These are phyloP conservation scores for Folsomia manolachei DNA, from an alignment of 2,888 invertebrate species.

Conservation along the genomic window DNA sequence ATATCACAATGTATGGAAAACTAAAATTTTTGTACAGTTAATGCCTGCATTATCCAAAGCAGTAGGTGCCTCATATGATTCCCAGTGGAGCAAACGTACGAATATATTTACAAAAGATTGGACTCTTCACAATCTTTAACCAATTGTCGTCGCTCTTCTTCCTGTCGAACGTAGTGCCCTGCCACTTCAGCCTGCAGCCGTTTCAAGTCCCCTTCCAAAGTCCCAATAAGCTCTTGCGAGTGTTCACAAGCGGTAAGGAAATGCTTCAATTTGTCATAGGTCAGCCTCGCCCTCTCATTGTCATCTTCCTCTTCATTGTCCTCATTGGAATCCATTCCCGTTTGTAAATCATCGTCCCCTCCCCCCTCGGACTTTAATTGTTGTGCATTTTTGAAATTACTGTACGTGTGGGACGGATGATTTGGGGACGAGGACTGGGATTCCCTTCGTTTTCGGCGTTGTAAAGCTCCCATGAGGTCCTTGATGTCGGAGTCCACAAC, in stretches of 20 bases:
- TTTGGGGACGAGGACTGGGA: neutral
- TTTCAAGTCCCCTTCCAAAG: conserved; percentile 24
- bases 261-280: conserved; percentile 27
- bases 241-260: conserved; percentile 26
- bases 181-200: conserved; percentile 15
- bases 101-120: neutral
- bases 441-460: neutral
- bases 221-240: conserved; percentile 23
- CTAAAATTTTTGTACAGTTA: too few species aligned
- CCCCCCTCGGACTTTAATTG: neutral
- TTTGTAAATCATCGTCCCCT: neutral
- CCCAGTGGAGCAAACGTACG: too few species aligned
- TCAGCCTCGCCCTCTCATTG: neutral
- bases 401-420: neutral
- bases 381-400: too few species aligned
- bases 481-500: conserved; percentile 8
- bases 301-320: neutral
- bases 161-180: neutral
- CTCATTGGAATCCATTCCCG: neutral
- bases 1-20: too few species aligned
- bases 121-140: neutral
- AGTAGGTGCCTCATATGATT: too few species aligned
- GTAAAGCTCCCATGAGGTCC: neutral
- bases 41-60: too few species aligned
- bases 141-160: neutral